Base-by-base conservation (phyloP, 2,888 invertebrate genomes). In the Therioaphis trifolii region DNA sequence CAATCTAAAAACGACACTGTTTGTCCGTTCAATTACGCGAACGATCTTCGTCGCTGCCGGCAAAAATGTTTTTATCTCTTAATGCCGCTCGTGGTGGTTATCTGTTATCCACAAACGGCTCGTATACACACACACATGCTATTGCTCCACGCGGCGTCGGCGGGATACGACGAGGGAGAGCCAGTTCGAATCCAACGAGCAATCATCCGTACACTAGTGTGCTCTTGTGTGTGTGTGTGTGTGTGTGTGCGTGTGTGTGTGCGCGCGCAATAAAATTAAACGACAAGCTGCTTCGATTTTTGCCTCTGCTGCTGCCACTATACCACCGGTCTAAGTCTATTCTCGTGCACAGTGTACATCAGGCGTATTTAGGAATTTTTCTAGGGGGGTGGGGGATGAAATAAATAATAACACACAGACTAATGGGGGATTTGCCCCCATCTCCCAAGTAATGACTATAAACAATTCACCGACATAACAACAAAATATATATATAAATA, bases 241-340 rank as follows among this genome's bases (percentile, higher is more conserved):
- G 27, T 14, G 5, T n/a, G 78, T 49, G 27, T 58, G 52, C 9
- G 14, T 11, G 15, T 9, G 29, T 24, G 14, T 27, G 12, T 35
- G 49, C 21, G 43, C 18, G 49, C 9, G 63, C 82, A n/a, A 82
- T 82, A 74, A 82, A 74, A 82, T 72, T 82, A 82, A 82, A 74
- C 72, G 82, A 74, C 82, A 24, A 49, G 29, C 35, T 7, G 40
- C 24, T 68, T 40, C 52, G 68, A 35, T 63, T 76, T 49, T 29
- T 46, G 27, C 21, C 29, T 52, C 12, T 15, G 18, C 49, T n/a
- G 5, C 21, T 27, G 18, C 18, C 61, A 2, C 3, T 2, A 21
- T 18, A 4, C 9, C 18, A 14, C 4, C 27, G 24, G 35, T 35
- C 7, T 7, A 35, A 35, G 35, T 35, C 35, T 7, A 35, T 35